phyloP scores from a whole-genome alignment of 2,888 invertebrate genomes.

The Plebejus melissa region DNA sequence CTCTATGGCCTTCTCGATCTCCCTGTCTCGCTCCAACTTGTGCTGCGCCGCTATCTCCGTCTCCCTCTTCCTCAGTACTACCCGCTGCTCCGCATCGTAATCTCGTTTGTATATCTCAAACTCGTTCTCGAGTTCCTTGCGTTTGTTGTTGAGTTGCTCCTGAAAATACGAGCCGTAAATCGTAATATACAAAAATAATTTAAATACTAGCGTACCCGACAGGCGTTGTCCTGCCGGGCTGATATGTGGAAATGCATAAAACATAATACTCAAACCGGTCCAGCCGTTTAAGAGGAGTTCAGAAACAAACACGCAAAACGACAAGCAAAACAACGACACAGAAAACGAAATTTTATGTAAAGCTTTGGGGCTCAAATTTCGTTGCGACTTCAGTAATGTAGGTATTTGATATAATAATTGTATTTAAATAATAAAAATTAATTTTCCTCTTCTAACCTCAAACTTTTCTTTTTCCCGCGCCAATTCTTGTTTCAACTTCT shows the following conservation, averaged over 20 bases:
- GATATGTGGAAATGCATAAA: no score
- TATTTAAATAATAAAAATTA: background rate
- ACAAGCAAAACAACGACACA: no score
- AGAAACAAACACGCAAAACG: no score
- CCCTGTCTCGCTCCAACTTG: constrained; percentile 86
- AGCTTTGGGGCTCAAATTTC: no score
- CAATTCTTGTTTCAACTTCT: constrained; percentile 53
- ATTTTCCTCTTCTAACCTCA: constrained; percentile 45
- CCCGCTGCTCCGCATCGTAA: constrained; percentile 80
- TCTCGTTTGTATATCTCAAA: constrained; percentile 82
- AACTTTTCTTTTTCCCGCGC: constrained; percentile 51
- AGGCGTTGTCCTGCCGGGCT: no score
- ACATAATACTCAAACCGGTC: no score
- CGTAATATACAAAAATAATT: no score
- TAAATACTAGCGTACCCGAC: no score
- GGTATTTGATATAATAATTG: no score
- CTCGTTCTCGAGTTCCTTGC: constrained; percentile 80
- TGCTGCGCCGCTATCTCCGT: constrained; percentile 83
- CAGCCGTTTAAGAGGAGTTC: no score
- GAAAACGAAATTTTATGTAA: no score
- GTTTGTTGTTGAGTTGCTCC: constrained; percentile 74
- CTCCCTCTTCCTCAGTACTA: constrained; percentile 82
- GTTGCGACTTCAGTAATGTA: no score
- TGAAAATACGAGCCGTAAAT: constrained; percentile 35
- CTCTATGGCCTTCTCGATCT: constrained; percentile 86